Evolutionary conservation across 2,113 vertebrate genomes (phyloP), one percentile per base, ranked within the genome.

Genomic region (Plotosus lineatus): DNA sequence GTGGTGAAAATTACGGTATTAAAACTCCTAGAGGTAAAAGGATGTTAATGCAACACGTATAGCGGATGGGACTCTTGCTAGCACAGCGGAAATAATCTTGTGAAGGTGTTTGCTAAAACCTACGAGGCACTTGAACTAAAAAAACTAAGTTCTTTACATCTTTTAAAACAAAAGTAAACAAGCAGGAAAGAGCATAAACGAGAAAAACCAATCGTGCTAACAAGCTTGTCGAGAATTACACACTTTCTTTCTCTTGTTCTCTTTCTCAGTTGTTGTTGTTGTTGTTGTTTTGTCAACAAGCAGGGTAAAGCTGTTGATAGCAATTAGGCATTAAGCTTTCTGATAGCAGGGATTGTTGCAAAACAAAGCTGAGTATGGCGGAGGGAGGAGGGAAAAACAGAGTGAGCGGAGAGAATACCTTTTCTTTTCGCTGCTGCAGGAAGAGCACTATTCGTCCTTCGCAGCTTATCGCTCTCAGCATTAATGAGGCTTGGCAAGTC

Each of bases 401-500:
- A 87, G 84, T 82, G 23, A 19, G 84, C 86, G n/a, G 51, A 76
- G 74, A 40, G 10, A 33, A 28, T 87, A 89, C 86, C 80, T 89
- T 85, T 84, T 83, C 68, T 83, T 78, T 86, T 86, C 77, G 71
- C 86, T 90, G 92, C 90, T 88, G 87, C 89, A 91, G 90, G 89
- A 91, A 90, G 89, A 91, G 85, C 86, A 83, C 89, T 91, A 90
- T 92, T 93, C 94, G 93, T 94, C 93, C 91, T 93, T 94, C 89
- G 86, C 86, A 94, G 89, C 89, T 91, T 95, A 93, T 93, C 78
- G 10, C 90, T 92, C 92, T 90, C 89, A 92, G 89, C 86, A 86
- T 91, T 92, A 94, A 93, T 92, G 90, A 95, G 89, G 86, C 92
- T 91, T 91, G 89, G 92, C 93, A 86, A 93, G 91, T 91, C 89